Conservation (phyloP, 2,113 vertebrate species). For the Ictidomys tridecemlineatus region DNA sequence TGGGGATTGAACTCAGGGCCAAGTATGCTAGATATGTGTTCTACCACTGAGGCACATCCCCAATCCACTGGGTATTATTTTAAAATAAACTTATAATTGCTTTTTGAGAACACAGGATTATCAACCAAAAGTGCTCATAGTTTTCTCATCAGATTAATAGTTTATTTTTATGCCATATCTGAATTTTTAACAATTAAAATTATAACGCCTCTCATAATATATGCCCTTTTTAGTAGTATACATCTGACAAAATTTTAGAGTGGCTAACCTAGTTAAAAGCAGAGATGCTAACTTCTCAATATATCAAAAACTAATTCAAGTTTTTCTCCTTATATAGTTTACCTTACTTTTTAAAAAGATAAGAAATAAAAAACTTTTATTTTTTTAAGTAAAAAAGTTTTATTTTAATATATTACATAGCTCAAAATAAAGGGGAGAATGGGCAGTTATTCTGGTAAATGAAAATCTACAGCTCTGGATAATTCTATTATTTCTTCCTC, state of each 20-base stretch:
- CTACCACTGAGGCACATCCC: too few species aligned
- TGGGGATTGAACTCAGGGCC: too few species aligned
- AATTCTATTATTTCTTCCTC: background rate
- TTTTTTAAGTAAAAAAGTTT: constrained; percentile 42
- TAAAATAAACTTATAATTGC: background rate
- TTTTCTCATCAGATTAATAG: constrained; percentile 44
- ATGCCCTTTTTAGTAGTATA: background rate
- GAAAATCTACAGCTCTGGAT: background rate
- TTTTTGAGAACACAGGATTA: background rate
- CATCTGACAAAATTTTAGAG: constrained; percentile 20
- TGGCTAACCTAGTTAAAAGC: background rate
- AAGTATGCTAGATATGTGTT: too few species aligned
- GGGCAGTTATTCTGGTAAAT: background rate
- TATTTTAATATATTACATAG: background rate
- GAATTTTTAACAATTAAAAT: constrained; percentile 53
- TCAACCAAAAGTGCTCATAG: background rate
- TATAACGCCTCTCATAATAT: background rate
- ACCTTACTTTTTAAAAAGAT: background rate
- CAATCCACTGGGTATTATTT: too few species aligned
- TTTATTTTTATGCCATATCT: constrained; percentile 39
- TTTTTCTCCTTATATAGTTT: background rate
- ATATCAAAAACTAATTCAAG: background rate
- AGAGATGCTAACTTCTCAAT: background rate
- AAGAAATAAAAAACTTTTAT: too few species aligned
- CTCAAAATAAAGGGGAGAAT: background rate